Conservation (phyloP, 2,888 invertebrate genomes). For the Cosmia trapezina region DNA sequence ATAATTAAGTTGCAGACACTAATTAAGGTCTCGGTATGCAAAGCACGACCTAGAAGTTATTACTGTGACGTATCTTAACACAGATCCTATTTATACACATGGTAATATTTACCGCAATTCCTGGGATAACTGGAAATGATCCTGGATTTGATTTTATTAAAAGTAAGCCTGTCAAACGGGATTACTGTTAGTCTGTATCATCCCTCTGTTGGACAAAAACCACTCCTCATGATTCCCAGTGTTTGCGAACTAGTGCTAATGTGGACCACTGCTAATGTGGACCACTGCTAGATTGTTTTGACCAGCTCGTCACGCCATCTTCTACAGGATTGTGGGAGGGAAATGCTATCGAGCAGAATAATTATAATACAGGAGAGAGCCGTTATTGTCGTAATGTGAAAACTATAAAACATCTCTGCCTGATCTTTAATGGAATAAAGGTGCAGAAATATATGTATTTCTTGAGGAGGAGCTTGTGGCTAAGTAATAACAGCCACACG, state of each 20-base stretch:
- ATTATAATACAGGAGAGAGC: not conserved
- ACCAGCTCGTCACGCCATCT: no score
- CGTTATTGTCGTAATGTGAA: not conserved
- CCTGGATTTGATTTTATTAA: constrained; percentile 6
- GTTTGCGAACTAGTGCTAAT: no score
- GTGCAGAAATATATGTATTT: constrained; percentile 22
- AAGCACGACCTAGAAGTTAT: constrained; percentile 24
- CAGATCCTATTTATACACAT: constrained; percentile 29
- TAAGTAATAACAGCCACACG: no score
- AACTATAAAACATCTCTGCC: not conserved
- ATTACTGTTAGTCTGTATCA: no score
- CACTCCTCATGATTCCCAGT: no score
- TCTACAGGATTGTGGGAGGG: no score
- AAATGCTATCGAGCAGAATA: not conserved
- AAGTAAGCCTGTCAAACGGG: no score
- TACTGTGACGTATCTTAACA: constrained; percentile 35
- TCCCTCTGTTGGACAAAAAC: no score
- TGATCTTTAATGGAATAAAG: constrained; percentile 8
- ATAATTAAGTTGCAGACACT: constrained; percentile 45
- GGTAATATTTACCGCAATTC: constrained; percentile 26
- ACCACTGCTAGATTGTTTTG: no score
- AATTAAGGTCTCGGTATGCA: constrained; percentile 42
- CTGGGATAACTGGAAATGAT: constrained; percentile 7
- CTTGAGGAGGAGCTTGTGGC: constrained; percentile 1
- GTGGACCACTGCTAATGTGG: no score